phyloP scores from a whole-genome alignment of 2,888 invertebrate genomes.

The Amphipyra tragopoginis region DNA sequence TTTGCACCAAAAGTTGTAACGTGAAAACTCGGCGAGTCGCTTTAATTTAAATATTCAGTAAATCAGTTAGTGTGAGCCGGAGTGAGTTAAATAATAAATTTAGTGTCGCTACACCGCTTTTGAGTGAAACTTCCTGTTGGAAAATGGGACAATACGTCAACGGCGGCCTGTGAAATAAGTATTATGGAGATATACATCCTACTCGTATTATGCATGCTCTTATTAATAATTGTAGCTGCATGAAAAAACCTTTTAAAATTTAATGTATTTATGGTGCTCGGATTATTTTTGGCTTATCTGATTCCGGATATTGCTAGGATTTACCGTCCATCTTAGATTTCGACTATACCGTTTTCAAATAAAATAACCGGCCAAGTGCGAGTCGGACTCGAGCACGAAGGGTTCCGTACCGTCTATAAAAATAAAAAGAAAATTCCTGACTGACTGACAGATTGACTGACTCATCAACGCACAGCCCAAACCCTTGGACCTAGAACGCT shows the following conservation, averaged over 20 bases:
- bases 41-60: conserved; percentile 63
- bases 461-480: no score
- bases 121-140: conserved; percentile 21
- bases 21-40: conserved; percentile 37
- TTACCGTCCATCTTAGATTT: not conserved
- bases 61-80: conserved; percentile 53
- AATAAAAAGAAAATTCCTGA: no score
- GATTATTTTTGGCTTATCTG: not conserved
- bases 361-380: no score
- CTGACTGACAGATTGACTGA: no score
- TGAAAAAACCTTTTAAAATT: not conserved
- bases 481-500: no score
- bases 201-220: no score
- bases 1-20: conserved; percentile 54
- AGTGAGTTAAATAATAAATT: conserved; percentile 43
- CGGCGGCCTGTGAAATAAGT: conserved; percentile 13
- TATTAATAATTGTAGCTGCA: no score
- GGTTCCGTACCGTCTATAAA: no score
- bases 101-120: conserved; percentile 19
- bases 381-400: no score
- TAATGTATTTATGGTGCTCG: not conserved
- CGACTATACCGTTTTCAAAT: no score
- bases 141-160: conserved; percentile 26
- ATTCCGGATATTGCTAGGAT: not conserved
- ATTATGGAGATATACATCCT: not conserved